Evolutionary conservation across 2,888 invertebrate genomes (phyloP), one percentile per base, ranked within the genome.

Genomic region (Xanthorhoe spadicearia): DNA sequence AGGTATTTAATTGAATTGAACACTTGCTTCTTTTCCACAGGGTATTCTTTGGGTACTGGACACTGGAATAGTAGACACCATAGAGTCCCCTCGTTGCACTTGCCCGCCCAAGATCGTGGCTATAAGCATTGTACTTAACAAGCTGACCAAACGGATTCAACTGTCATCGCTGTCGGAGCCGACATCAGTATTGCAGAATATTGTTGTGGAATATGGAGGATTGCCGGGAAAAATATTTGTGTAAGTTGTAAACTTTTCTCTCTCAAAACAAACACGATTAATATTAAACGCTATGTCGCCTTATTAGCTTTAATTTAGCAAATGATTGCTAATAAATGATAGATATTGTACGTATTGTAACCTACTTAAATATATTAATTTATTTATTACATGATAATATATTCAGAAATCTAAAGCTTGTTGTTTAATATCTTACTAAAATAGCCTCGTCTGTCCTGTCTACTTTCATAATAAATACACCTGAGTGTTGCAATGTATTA

Each of bases 31-130:
- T 8, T 48, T 3, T 13, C 13, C 3, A 13, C 94, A 96, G 82
- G 95, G 95, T 54, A 94, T 95, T 69, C 88, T 97, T 8, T 97
- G 97, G 97, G 94, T 95, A 0, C 85, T 97, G 68, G 96, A 97
- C 79, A 94, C 94, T 10, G 97, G 97, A 13, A 93, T 96, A 52
- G 94, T 96, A 0, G 95, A 96, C 72, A 95, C 95, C 0, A 77
- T 96, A 63, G 94, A 95, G 66, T 89, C 93, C 0, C 96, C 96
- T 0, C 89, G 94, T 5, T 94, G 95, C 61, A 94, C 94, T 10
- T 96, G 96, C 75, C 93, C 95, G 0, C 96, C 96, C 0, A 96
- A 96, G 82, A 94, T 96, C 38, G 92, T 96, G 1, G 95, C 94
- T 28, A 92, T 96, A 77, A 94, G 93, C 69, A 87, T 94, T 2